Percentiles rank a stretch among this genome's conserved stretches.
phyloP scores from a whole-genome alignment of 2,797 vertebrate species.

The Tympanoctomys barrerae region DNA sequence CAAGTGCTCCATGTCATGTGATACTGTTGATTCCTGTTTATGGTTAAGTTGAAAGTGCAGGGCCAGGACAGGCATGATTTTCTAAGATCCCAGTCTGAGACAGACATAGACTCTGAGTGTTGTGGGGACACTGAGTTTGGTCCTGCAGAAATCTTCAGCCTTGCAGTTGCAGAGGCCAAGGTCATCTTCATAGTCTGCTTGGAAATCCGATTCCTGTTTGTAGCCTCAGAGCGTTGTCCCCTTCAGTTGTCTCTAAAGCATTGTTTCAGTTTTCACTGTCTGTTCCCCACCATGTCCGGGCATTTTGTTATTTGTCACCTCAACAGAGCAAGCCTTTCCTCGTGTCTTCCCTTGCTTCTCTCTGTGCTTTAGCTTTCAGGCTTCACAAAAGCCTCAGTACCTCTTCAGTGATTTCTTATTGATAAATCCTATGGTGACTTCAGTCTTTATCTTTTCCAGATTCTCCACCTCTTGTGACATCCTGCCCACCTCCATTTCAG shows the following conservation, averaged over 20 bases:
- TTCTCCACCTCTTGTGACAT: neutral
- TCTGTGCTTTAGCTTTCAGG: neutral
- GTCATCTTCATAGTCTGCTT: neutral
- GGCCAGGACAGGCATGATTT: neutral
- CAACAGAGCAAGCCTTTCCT: neutral
- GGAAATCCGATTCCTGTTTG: neutral
- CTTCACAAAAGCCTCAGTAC: neutral
- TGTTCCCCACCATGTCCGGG: accelerated
- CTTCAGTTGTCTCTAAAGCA: neutral
- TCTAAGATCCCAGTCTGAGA: neutral
- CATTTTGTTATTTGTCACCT: neutral
- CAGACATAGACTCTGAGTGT: neutral
- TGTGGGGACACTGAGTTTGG: neutral
- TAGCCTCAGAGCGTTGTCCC: neutral
- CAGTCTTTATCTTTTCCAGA: neutral
- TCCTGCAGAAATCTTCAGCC: neutral
- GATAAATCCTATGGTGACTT: neutral
- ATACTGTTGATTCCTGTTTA: constrained; percentile 36
- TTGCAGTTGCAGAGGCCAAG: neutral
- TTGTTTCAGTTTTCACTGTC: neutral
- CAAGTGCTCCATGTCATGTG: neutral
- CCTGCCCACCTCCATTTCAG: neutral
- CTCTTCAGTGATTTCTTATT: neutral
- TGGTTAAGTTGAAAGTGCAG: neutral
- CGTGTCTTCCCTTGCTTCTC: neutral